Base-by-base conservation (phyloP, 2,888 invertebrate species). In the Cataglyphis cursor region DNA sequence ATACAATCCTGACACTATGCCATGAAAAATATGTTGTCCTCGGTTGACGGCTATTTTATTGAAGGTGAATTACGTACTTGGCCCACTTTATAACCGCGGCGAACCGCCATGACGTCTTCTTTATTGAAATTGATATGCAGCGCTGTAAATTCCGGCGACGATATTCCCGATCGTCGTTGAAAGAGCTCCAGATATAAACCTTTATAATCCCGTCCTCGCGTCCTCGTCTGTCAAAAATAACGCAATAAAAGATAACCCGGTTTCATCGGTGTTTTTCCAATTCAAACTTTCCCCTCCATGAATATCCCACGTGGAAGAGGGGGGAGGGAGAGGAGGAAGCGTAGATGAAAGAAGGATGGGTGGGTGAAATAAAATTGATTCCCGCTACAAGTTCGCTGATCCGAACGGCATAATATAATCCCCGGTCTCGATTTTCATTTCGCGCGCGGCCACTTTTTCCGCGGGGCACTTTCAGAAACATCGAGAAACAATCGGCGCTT, bases 401-500 rank as follows among this genome's bases (percentile, higher is more conserved):
- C 41, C 59, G 35, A 12, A 18, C 35, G 38, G 72, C 72, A 72
- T 80, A 80, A 80, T 80, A 59, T 72, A 72, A 80, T 72, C 59
- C 78, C 44, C n/a, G 44, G 48, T 44, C 15, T 59, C 78, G 59
- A 80, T 80, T 80, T 59, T 48, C 72, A 59, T 70, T 61, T 78
- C 31, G 59, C 35, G 18, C 44, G 24, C 44, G 12, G 38, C 35
- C 72, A 70, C 51, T 72, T 80, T 66, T 35, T 48, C 18, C 44
- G 5, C 57, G 6, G 18, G 15, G 5, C 41, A 21, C 59, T 70
- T 78, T 66, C 24, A 18, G 38, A 41, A 68, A 68, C 70, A 68
- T 31, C 59, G 35, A 62, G 66, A 68, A 85, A 86, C 85, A 85
- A 89, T 88, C 72, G 81, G 28, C 75, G 76, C 75, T 88, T 85